Evolutionary conservation across 1,140 invertebrate species (phyloP).

Genomic region (Metopolophium dirhodum): DNA sequence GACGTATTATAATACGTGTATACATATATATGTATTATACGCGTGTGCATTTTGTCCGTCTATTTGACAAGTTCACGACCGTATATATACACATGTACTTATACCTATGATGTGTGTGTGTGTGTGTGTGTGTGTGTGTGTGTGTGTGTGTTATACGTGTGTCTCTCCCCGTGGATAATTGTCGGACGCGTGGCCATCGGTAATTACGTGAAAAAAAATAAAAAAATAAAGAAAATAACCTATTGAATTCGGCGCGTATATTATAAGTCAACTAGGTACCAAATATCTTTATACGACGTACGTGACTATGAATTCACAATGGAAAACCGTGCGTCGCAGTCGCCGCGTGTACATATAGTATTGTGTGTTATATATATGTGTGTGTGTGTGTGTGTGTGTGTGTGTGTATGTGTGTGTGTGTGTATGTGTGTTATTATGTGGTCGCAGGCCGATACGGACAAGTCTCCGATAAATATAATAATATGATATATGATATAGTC

Average conservation of each 20-base stretch:
- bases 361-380: neutral
- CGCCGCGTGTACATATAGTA: neutral
- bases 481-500: slow-evolving; percentile 2
- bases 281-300: slow-evolving; percentile 53
- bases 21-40: neutral
- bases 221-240: slow-evolving; percentile 39
- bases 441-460: neutral
- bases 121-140: too few relatives aligned
- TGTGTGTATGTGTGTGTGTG: too few relatives aligned
- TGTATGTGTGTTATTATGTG: neutral
- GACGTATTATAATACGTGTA: neutral
- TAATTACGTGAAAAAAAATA: slow-evolving; percentile 49
- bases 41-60: slow-evolving; percentile 22
- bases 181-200: slow-evolving; percentile 53
- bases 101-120: neutral
- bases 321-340: neutral
- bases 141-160: neutral
- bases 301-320: slow-evolving; percentile 52
- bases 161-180: slow-evolving; percentile 55
- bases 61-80: slow-evolving; percentile 53
- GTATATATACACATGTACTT: neutral
- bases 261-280: slow-evolving; percentile 41
- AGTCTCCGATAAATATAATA: neutral
- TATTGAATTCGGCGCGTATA: slow-evolving; percentile 52
- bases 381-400: neutral